These are phyloP conservation scores for Drosophila sechellia DNA, from an alignment of 1,140 invertebrate genomes.

Conservation along the genomic window DNA sequence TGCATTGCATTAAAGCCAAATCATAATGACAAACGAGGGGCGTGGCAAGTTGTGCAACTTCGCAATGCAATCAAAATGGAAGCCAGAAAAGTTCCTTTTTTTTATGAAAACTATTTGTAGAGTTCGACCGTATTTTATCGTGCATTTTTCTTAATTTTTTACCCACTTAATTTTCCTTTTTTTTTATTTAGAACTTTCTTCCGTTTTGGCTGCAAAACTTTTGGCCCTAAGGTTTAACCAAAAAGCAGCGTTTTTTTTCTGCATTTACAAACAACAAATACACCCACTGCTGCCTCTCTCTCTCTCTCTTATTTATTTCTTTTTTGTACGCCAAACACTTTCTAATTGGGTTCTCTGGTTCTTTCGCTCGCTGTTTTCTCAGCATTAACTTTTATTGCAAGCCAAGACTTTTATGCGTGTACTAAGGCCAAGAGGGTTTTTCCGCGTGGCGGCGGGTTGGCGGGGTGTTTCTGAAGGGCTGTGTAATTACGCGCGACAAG, in stretches of 20 bases:
- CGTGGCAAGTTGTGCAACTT: constrained; percentile 4
- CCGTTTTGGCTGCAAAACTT: constrained; percentile 49
- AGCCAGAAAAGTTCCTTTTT: not conserved
- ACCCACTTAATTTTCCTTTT: constrained; percentile 22
- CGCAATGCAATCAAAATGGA: not conserved
- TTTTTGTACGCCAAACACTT: constrained; percentile 48
- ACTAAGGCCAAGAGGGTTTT: constrained; percentile 2
- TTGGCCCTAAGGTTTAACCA: constrained; percentile 46
- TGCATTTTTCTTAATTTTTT: not conserved
- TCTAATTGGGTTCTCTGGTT: constrained; percentile 57
- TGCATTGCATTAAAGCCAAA: constrained; percentile 52
- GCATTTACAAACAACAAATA: constrained; percentile 54
- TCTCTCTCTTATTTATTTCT: not conserved
- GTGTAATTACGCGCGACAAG: constrained; percentile 78
- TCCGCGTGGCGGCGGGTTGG: not conserved
- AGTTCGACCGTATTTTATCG: not conserved
- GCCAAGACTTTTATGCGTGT: constrained; percentile 60
- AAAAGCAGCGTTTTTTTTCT: constrained; percentile 11
- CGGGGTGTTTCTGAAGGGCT: constrained; percentile 3
- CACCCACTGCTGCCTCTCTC: not conserved
- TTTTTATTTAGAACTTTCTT: constrained; percentile 11
- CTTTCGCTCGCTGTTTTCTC: constrained; percentile 19
- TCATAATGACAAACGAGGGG: constrained; percentile 56
- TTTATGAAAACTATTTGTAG: not conserved
- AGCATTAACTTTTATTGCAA: constrained; percentile 71